These are phyloP conservation scores for Montipora capricornis DNA, from an alignment of 64 coral and sea anemone species.

Conservation along the genomic window DNA sequence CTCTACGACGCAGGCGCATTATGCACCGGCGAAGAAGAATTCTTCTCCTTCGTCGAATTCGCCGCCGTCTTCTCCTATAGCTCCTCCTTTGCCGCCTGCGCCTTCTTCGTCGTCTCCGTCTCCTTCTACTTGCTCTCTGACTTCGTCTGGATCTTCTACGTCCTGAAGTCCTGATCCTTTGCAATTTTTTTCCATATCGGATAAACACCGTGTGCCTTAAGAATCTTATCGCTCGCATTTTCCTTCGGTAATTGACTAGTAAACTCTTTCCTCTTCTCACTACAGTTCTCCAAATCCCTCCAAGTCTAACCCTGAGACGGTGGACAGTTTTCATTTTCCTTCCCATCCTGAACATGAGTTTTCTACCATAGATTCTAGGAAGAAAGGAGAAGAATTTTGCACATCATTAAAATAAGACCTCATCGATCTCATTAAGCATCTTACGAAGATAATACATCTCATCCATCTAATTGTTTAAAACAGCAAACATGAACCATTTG, in stretches of 20 bases:
- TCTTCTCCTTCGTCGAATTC: not conserved
- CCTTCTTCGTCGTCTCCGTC: constrained; percentile 23
- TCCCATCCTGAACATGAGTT: not conserved
- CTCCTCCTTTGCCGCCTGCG: not conserved
- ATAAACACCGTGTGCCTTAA: not conserved
- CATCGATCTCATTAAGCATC: no score
- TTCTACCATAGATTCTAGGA: not conserved
- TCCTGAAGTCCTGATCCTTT: not conserved
- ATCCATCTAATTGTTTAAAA: no score
- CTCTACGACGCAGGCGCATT: constrained; percentile 6
- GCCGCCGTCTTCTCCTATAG: not conserved
- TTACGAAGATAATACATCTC: no score
- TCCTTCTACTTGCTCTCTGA: not conserved
- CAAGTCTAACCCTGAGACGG: not conserved
- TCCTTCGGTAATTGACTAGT: not conserved
- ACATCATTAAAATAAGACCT: no score
- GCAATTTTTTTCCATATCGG: not conserved
- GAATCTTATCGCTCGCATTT: not conserved
- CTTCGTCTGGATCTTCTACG: not conserved
- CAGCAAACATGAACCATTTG: no score
- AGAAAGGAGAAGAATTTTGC: not conserved
- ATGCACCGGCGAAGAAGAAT: not conserved
- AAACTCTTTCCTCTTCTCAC: not conserved
- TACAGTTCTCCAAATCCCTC: not conserved
- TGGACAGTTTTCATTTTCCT: not conserved